Evolutionary conservation across 2,888 invertebrate genomes (phyloP).

Genomic region (Selenia dentaria): DNA sequence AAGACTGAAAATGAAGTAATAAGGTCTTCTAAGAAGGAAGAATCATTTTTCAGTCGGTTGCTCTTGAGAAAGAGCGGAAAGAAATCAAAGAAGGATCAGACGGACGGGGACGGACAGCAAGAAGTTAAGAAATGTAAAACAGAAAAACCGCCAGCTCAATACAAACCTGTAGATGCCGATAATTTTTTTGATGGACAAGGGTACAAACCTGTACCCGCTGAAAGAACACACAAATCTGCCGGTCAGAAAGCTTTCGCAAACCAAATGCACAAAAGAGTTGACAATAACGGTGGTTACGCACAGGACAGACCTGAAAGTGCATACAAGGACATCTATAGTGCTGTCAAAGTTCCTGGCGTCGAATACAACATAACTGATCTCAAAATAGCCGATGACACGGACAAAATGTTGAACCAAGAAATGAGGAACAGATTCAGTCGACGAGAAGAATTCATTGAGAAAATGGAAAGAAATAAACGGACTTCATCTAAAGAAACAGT

Average conservation of each 20-base stretch:
- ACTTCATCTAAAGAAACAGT: slow-evolving; percentile 68
- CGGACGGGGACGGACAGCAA: slow-evolving; percentile 67
- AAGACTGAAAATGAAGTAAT: slow-evolving; percentile 77
- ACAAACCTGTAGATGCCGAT: slow-evolving; percentile 66
- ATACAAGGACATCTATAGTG: slow-evolving; percentile 77
- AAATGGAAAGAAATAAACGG: slow-evolving; percentile 58
- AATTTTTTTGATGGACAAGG: slow-evolving; percentile 60
- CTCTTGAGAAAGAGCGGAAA: slow-evolving; percentile 89
- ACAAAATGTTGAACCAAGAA: slow-evolving; percentile 73
- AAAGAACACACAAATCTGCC: slow-evolving; percentile 72
- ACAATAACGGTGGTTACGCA: slow-evolving; percentile 78
- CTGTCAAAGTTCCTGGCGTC: slow-evolving; percentile 72
- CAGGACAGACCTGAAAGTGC: slow-evolving; percentile 62
- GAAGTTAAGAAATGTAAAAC: slow-evolving; percentile 71
- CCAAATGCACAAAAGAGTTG: slow-evolving; percentile 79
- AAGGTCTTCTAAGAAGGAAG: slow-evolving; percentile 80
- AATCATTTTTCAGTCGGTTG: slow-evolving; percentile 87
- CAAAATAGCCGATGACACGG: slow-evolving; percentile 79
- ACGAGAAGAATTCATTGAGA: slow-evolving; percentile 69
- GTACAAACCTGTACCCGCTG: slow-evolving; percentile 69
- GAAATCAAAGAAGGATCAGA: slow-evolving; percentile 86
- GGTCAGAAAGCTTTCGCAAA: slow-evolving; percentile 79
- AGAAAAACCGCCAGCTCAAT: slow-evolving; percentile 63
- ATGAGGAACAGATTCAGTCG: slow-evolving; percentile 69
- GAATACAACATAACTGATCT: slow-evolving; percentile 80